Evolutionary conservation across 1,140 invertebrate genomes (phyloP).

Genomic region (Camponotus pennsylvanicus): DNA sequence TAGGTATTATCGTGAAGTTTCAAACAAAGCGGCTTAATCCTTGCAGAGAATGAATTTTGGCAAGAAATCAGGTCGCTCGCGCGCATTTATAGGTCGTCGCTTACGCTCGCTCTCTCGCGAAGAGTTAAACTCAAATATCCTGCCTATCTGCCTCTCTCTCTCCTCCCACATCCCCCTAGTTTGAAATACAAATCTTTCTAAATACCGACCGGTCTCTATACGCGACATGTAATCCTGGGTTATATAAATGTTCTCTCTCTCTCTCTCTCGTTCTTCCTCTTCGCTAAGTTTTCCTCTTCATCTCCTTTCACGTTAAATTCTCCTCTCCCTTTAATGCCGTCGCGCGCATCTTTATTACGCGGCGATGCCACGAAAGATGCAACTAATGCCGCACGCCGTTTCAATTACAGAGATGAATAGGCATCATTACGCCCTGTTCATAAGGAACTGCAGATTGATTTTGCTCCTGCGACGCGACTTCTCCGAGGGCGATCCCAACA

Average conservation of each 20-base stretch:
- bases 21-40: conserved; percentile 60
- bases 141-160: conserved; percentile 6
- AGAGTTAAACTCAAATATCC: conserved; percentile 46
- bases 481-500: conserved; percentile 96
- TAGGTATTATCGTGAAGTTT: conserved; percentile 56
- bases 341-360: conserved; percentile 45
- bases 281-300: background rate
- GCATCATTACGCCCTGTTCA: conserved; percentile 98
- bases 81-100: conserved; percentile 17
- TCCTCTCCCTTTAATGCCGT: conserved; percentile 30
- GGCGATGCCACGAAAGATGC: conserved; percentile 17
- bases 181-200: conserved; percentile 57
- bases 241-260: conserved; percentile 47
- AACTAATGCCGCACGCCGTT: conserved; percentile 44
- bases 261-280: background rate
- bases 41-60: conserved; percentile 58
- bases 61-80: conserved; percentile 57
- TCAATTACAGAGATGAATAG: conserved; percentile 96
- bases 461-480: conserved; percentile 97
- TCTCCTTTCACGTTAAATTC: conserved; percentile 7
- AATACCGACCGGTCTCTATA: conserved; percentile 47
- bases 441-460: conserved; percentile 98
- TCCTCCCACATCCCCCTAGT: background rate
- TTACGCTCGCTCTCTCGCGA: conserved; percentile 20
- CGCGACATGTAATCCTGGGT: conserved; percentile 47